phyloP scores from a whole-genome alignment of 2,113 vertebrate species.

The Sarotherodon lohbergeri region DNA sequence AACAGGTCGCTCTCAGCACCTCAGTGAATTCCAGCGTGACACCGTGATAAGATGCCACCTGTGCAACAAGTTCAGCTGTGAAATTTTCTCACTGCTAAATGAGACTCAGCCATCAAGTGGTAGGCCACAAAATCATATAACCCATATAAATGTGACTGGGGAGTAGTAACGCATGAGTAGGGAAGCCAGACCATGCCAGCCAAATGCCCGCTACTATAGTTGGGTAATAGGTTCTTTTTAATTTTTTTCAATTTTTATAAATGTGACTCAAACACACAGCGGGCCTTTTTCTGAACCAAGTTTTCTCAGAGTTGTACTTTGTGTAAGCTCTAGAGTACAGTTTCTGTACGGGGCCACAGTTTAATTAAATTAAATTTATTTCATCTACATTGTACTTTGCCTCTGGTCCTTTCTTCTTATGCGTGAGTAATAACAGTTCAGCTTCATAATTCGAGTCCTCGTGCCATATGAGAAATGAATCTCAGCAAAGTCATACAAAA shows the following conservation, averaged over 20 bases:
- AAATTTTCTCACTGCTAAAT: neutral
- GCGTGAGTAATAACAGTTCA: slow-evolving; percentile 17
- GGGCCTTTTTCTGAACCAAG: neutral
- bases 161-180: neutral
- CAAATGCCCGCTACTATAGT: neutral
- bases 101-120: neutral
- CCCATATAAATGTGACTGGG: neutral
- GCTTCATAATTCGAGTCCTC: neutral
- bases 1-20: neutral
- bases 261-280: neutral
- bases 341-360: neutral
- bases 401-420: slow-evolving; percentile 36
- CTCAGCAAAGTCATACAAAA: slow-evolving; percentile 7
- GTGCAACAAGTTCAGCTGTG: neutral
- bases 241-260: neutral
- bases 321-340: neutral
- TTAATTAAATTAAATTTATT: slow-evolving; percentile 37
- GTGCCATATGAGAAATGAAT: neutral
- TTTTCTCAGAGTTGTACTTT: neutral
- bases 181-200: neutral
- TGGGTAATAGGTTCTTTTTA: neutral
- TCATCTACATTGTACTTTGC: slow-evolving; percentile 30
- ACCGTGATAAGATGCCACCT: neutral
- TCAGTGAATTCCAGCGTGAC: neutral
- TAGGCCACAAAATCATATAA: neutral